Percentiles rank a stretch among this genome's conserved stretches.
These are phyloP conservation scores for Panthera tigris DNA, from an alignment of 2,113 vertebrate species.

Conservation along the genomic window DNA sequence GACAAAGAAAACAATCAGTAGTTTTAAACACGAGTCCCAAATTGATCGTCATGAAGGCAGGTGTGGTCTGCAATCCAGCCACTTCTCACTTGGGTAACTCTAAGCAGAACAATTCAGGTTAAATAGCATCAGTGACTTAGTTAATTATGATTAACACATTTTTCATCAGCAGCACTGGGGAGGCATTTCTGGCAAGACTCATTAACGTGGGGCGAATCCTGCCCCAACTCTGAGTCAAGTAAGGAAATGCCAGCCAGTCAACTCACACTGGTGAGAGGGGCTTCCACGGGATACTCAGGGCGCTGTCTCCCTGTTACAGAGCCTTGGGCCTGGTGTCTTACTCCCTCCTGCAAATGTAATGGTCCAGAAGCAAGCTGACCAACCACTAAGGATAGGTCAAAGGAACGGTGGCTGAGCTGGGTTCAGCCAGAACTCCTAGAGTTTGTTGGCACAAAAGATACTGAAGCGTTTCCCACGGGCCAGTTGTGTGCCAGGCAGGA, in stretches of 20 bases:
- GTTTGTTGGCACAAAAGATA: not conserved
- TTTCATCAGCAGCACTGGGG: not conserved
- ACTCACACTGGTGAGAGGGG: not conserved
- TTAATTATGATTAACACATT: not conserved
- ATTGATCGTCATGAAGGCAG: not conserved
- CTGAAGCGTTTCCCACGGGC: not conserved
- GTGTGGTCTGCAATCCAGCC: not conserved
- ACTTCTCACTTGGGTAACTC: conserved; percentile 19
- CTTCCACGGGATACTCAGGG: not conserved
- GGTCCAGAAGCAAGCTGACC: not conserved
- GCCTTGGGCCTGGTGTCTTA: not conserved
- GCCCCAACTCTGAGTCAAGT: not conserved
- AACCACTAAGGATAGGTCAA: not conserved
- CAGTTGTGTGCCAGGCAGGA: not conserved
- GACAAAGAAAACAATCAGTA: conserved; percentile 65
- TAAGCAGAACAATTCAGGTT: not conserved
- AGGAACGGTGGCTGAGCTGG: not conserved
- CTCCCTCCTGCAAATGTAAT: not conserved
- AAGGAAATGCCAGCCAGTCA: not conserved
- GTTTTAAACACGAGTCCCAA: conserved; percentile 45
- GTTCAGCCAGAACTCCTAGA: not conserved
- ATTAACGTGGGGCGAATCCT: not conserved
- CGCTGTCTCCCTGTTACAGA: not conserved
- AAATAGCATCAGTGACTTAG: not conserved
- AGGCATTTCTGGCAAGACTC: not conserved